Evolutionary conservation across 92 coral and sea anemone genomes (phyloP).

Genomic region (Siderastrea radians): DNA sequence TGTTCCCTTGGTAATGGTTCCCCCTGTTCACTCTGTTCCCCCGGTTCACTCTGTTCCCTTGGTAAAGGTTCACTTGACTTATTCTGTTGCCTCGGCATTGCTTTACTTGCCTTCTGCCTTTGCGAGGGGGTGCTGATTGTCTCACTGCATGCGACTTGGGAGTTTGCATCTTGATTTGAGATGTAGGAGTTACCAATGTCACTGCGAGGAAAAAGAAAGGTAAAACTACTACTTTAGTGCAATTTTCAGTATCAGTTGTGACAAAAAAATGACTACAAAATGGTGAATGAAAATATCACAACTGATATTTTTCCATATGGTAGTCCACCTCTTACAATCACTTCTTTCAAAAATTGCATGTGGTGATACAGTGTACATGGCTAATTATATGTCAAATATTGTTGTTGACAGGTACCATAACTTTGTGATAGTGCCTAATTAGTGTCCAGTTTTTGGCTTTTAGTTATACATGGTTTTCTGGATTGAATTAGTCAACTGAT

Average conservation of each 20-base stretch:
- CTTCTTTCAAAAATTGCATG: background rate
- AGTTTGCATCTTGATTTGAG: conserved; percentile 4
- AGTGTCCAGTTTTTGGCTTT: conserved; percentile 1
- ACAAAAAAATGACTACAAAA: background rate
- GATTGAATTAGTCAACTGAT: conserved; percentile 1
- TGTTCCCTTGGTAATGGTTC: conserved; percentile 17
- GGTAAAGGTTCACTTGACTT: conserved; percentile 17
- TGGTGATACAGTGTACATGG: conserved; percentile 2
- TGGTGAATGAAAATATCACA: conserved; percentile 11
- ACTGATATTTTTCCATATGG: conserved; percentile 1
- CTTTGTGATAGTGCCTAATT: conserved; percentile 1
- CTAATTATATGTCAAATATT: background rate
- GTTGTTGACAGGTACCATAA: conserved; percentile 1
- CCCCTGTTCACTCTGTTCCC: background rate
- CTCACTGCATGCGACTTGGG: conserved; percentile 5
- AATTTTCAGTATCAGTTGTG: conserved; percentile 3
- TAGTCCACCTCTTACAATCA: conserved; percentile 1
- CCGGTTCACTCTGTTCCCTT: background rate
- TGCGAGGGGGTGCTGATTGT: conserved; percentile 17
- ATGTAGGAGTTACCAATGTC: conserved; percentile 2
- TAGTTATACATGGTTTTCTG: background rate
- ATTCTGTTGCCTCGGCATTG: conserved; percentile 20
- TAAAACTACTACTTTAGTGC: conserved; percentile 12
- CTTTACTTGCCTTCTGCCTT: conserved; percentile 3
- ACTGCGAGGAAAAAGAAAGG: conserved; percentile 16